Conservation (phyloP, 2,113 vertebrate species). For the Apistogramma diplotaenia region DNA sequence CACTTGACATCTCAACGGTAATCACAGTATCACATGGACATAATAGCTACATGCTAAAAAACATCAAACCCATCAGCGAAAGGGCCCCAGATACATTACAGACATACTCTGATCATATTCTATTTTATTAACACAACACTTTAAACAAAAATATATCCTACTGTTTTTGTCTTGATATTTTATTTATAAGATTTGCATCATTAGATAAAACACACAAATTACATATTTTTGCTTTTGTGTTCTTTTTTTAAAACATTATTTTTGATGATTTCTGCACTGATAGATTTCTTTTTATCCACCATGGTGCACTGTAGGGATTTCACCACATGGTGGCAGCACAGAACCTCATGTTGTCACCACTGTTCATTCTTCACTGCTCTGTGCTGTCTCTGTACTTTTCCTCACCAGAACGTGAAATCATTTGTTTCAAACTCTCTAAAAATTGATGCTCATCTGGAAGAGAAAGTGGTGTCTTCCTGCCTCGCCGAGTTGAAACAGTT, state of each 20-base stretch:
- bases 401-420: constrained; percentile 54
- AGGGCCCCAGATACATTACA: too few relatives aligned
- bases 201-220: too few relatives aligned
- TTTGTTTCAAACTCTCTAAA: not conserved
- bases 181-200: too few relatives aligned
- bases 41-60: not conserved
- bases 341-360: not conserved
- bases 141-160: too few relatives aligned
- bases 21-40: not conserved
- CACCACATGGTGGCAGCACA: constrained; percentile 34
- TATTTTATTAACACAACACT: too few relatives aligned
- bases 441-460: constrained; percentile 63
- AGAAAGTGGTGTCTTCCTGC: constrained; percentile 48
- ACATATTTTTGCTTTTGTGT: too few relatives aligned
- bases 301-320: not conserved
- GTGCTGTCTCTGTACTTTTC: not conserved
- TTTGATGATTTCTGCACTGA: accelerated
- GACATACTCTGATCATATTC: too few relatives aligned
- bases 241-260: accelerated
- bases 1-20: constrained; percentile 75
- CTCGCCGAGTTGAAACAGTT: constrained; percentile 65
- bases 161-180: too few relatives aligned
- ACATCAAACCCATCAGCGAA: too few relatives aligned
- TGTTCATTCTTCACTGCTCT: accelerated
- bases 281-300: not conserved